Base-by-base conservation (phyloP, 23 tunicate species). In the Styela clava region DNA sequence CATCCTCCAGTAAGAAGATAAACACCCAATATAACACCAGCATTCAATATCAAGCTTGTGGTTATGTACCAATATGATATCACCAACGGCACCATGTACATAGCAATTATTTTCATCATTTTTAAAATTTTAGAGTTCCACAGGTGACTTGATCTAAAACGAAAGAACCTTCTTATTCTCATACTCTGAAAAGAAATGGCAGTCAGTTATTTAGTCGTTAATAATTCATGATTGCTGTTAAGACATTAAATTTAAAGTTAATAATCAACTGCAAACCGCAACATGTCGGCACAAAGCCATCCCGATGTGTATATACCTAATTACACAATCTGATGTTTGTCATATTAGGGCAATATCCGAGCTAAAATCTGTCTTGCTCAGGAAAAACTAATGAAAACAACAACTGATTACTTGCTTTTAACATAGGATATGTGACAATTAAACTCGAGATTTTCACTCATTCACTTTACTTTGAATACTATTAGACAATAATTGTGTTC, bases 1-100 rank as follows among this genome's bases (percentile, higher is more conserved):
- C 79, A 71, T 28, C 80, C 73, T 20, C 86, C 86, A 9, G 68
- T 31, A 21, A 81, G 69, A 23, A 83, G 34, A 65, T 79, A 83
- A 3, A 83, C 31, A 52, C 70, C 69, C 12, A 83, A 31, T 16
- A 83, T 29, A 33, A 83, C 3, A 3, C 34, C 35, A 2, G 34
- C 35, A 71, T n/a, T 30, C 3, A 71, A 16, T 3, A 71, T 3
- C 23, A 71, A 5, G 35, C 77, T 71, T 27, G 35, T 34, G 9
- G 77, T 30, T 12, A 71, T 30, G 3, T 71, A 44, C 56, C 56
- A 34, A 71, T 71, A 71, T 33, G 35, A 71, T 30, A 71, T 30
- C 3, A 34, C 35, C 32, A 30, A 5, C 3, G 77, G 77, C 3
- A 71, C 34, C 18, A 71, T 20, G 16, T 71, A 71, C 35, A 30